Conservation (phyloP, 2,888 invertebrate genomes). For the Xestia sexstrigata region DNA sequence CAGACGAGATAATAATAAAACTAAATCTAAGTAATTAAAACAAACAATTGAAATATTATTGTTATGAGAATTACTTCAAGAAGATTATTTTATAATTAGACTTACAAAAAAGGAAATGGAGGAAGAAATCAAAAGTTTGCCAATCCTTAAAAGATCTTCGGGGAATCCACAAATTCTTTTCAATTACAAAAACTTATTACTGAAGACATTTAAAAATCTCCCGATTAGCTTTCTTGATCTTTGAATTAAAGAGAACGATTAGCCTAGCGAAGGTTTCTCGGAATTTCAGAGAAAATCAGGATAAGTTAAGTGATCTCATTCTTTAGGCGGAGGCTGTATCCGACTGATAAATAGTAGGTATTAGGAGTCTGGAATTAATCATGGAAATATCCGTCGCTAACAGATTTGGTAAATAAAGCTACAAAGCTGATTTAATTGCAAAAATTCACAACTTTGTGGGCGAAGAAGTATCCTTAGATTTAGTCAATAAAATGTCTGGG, state of each 20-base stretch:
- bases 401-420: slow-evolving; percentile 16
- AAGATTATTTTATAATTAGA: background rate
- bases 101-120: background rate
- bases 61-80: too few relatives aligned
- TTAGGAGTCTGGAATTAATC: slow-evolving; percentile 34
- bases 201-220: slow-evolving; percentile 41
- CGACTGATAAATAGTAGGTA: slow-evolving; percentile 35
- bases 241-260: slow-evolving; percentile 59
- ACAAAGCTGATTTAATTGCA: slow-evolving; percentile 10
- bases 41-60: slow-evolving; percentile 1
- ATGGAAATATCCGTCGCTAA: slow-evolving; percentile 33
- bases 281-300: slow-evolving; percentile 45
- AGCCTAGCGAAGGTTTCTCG: slow-evolving; percentile 15
- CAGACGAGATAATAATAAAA: background rate
- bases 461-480: background rate
- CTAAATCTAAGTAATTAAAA: background rate
- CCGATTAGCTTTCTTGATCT: slow-evolving; percentile 57
- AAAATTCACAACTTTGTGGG: background rate
- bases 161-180: slow-evolving; percentile 33
- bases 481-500: background rate
- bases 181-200: slow-evolving; percentile 51
- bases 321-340: slow-evolving; percentile 33
- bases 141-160: slow-evolving; percentile 5
- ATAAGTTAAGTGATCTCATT: slow-evolving; percentile 43
- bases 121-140: background rate